These are phyloP conservation scores for Laterallus jamaicensis DNA, from an alignment of 2,113 vertebrate genomes.

Conservation along the genomic window DNA sequence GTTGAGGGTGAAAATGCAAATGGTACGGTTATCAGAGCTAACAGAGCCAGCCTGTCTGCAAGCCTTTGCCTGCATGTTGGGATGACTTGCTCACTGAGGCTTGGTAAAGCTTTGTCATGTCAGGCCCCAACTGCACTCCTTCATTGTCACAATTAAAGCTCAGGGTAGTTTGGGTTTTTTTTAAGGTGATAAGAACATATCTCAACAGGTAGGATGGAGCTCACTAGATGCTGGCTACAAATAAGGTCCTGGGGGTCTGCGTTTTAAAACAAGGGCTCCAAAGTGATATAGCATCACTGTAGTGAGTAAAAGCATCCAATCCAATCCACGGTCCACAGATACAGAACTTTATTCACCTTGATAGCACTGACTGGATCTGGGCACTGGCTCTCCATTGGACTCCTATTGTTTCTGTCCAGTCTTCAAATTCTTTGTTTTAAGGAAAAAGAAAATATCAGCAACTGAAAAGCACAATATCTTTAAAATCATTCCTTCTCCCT, in stretches of 20 bases:
- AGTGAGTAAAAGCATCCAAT: neutral
- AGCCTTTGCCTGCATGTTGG: neutral
- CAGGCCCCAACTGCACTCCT: neutral
- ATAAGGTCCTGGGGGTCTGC: fast-evolving
- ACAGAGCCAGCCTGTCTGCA: slow-evolving; percentile 28
- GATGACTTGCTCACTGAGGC: neutral
- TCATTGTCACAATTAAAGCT: neutral
- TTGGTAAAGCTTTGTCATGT: neutral
- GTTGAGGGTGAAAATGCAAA: slow-evolving; percentile 25
- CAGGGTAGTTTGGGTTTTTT: neutral
- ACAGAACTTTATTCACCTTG: neutral
- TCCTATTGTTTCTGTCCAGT: neutral
- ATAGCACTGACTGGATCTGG: neutral
- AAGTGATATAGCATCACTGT: neutral
- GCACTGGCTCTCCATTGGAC: neutral
- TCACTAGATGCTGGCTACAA: neutral
- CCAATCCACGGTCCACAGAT: neutral
- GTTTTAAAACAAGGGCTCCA: neutral
- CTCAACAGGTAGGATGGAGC: neutral
- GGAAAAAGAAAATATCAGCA: neutral
- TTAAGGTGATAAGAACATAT: neutral
- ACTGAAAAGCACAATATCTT: neutral
- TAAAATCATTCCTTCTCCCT: neutral
- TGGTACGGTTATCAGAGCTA: slow-evolving; percentile 6
- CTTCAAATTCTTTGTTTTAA: neutral